Base-by-base conservation (phyloP, 1,140 invertebrate species). In the Aricia agestis region DNA sequence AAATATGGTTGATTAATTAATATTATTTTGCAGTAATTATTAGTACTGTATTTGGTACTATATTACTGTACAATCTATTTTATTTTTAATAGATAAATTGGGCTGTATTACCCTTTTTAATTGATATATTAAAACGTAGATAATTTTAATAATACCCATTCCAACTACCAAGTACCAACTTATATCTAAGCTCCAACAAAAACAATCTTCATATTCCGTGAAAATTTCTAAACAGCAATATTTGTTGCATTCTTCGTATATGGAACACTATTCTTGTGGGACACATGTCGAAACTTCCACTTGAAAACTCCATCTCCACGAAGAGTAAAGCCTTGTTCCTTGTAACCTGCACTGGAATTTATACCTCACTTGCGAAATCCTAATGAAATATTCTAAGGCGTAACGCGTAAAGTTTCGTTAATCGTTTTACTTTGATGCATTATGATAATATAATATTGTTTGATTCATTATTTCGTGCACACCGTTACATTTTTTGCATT, bases 311-410 rank as follows among this genome's bases (percentile, higher is more conserved):
- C 72, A 80, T 78, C 72, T 75, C 76, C 77, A 80, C 82, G 79
- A 82, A 89, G 85, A 83, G 84, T 79, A 85, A 84, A 85, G 80
- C 79, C 84, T 80, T 86, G 86, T 88, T 82, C 76, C 72, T 77
- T 72, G 74, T 79, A 85, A 78, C 78, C 78, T 82, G 79, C 68
- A 42, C 68, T 63, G 61, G 36, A 69, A 70, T 70, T 70, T 65
- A 41, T 70, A 70, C 61, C 61, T 70, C 59, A 25, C 31, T 42
- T 19, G 42, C 68, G 59, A 63, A 17, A 42, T 69, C 41, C 58
- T 65, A 69, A 69, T 69, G 68, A 69, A 69, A 69, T 63, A 63
- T 61, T 69, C 45, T 52, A 52, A 52, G 36, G 59, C 59, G 17
- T 63, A 18, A 19, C 13, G 17, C 25, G 25, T 31, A 66, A 67